These are phyloP conservation scores for Eubasilissa regina DNA, from an alignment of 1,140 invertebrate genomes.

Conservation along the genomic window DNA sequence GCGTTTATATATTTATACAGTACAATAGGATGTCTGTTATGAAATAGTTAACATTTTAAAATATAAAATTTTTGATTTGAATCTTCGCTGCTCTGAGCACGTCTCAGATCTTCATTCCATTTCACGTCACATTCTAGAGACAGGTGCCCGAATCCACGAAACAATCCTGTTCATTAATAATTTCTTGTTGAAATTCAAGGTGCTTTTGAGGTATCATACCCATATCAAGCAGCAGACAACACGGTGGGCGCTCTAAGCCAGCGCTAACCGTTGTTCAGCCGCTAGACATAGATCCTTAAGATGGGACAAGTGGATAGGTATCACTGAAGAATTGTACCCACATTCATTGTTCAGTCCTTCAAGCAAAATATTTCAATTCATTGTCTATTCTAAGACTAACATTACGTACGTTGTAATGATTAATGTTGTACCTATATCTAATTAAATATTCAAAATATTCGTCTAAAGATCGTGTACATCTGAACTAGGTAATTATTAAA, in stretches of 20 bases:
- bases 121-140: constrained; percentile 1
- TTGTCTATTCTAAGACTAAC: too few species aligned
- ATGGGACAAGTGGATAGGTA: not conserved
- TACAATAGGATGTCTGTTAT: too few species aligned
- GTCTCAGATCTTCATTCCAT: constrained; percentile 8
- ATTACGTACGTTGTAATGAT: too few species aligned
- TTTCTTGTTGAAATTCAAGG: constrained; percentile 17
- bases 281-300: not conserved
- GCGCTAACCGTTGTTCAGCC: too few species aligned
- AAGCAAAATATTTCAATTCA: not conserved
- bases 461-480: too few species aligned
- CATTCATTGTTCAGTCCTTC: constrained; percentile 2
- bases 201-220: not conserved
- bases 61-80: not conserved
- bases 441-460: too few species aligned
- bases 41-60: too few species aligned
- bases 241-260: not conserved
- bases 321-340: not conserved
- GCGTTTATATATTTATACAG: too few species aligned
- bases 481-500: too few species aligned
- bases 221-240: not conserved
- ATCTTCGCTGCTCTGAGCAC: not conserved
- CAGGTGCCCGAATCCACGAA: not conserved
- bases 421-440: too few species aligned
- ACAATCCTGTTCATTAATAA: constrained; percentile 6